Evolutionary conservation across 2,888 invertebrate species (phyloP).

Genomic region (Synanthedon formicaeformis): DNA sequence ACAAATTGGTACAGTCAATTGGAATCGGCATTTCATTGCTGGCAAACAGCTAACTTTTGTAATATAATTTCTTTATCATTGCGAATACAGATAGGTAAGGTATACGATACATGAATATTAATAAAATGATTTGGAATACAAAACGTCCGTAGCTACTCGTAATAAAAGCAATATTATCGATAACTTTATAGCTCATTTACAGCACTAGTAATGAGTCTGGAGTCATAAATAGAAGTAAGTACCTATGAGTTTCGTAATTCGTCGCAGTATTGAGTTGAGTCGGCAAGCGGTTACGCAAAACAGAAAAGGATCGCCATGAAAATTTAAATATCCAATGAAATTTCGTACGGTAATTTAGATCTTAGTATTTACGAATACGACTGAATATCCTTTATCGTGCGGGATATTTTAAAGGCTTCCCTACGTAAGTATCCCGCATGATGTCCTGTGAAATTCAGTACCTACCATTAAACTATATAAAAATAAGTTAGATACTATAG

Average conservation of each 20-base stretch:
- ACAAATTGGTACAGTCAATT: too few relatives aligned
- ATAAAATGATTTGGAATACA: not conserved
- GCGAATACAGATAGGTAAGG: not conserved
- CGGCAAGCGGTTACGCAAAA: constrained; percentile 23
- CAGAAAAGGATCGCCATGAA: constrained; percentile 17
- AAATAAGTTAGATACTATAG: too few relatives aligned
- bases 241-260: constrained; percentile 26
- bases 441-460: too few relatives aligned
- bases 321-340: constrained; percentile 8
- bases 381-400: too few relatives aligned
- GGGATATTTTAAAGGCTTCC: too few relatives aligned
- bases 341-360: too few relatives aligned
- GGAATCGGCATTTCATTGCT: not conserved
- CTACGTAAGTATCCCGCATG: too few relatives aligned
- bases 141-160: constrained; percentile 1
- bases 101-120: too few relatives aligned
- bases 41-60: not conserved
- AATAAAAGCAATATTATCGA: constrained; percentile 7
- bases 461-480: too few relatives aligned
- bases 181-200: constrained; percentile 2
- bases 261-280: constrained; percentile 13
- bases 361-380: too few relatives aligned
- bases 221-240: constrained; percentile 22
- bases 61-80: not conserved
- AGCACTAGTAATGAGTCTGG: constrained; percentile 5